Percentiles rank a stretch among this genome's conserved stretches.
Evolutionary conservation across 1,140 invertebrate species (phyloP).

Genomic region (Drosophila sechellia): DNA sequence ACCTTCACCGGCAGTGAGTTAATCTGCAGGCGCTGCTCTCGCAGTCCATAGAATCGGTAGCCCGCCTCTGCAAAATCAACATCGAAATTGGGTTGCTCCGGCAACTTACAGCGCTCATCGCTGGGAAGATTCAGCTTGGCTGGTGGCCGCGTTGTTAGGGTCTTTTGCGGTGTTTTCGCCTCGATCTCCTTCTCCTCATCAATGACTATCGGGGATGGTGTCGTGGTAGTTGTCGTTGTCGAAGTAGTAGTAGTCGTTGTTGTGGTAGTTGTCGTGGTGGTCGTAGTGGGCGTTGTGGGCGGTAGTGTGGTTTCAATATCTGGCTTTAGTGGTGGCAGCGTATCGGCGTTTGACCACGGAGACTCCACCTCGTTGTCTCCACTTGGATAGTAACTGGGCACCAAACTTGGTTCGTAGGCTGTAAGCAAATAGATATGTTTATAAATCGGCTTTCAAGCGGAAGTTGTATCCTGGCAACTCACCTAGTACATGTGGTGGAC

Average conservation of each 20-base stretch:
- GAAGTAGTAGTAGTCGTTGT: constrained; percentile 31
- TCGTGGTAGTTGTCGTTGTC: constrained; percentile 42
- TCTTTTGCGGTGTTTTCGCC: constrained; percentile 27
- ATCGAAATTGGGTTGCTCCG: constrained; percentile 80
- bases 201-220: constrained; percentile 23
- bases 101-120: constrained; percentile 85
- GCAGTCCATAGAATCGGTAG: constrained; percentile 86
- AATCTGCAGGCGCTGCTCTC: constrained; percentile 91
- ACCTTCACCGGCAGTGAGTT: constrained; percentile 86
- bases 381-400: constrained; percentile 69
- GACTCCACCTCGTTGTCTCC: constrained; percentile 57
- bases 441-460: no score
- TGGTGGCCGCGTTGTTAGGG: constrained; percentile 43
- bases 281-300: constrained; percentile 37
- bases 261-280: constrained; percentile 13
- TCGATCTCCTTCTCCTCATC: constrained; percentile 15
- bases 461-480: neutral
- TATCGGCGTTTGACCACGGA: constrained; percentile 9
- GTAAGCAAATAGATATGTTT: neutral
- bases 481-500: constrained; percentile 84
- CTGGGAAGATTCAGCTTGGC: constrained; percentile 63
- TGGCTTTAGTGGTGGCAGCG: constrained; percentile 28
- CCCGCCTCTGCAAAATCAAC: constrained; percentile 72
- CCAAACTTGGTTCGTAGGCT: constrained; percentile 64
- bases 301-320: constrained; percentile 13